A percentile compares a stretch with the other conserved stretches of the same genome.
phyloP scores from a whole-genome alignment of 2,113 vertebrate species.

The Odobenus rosmarus region DNA sequence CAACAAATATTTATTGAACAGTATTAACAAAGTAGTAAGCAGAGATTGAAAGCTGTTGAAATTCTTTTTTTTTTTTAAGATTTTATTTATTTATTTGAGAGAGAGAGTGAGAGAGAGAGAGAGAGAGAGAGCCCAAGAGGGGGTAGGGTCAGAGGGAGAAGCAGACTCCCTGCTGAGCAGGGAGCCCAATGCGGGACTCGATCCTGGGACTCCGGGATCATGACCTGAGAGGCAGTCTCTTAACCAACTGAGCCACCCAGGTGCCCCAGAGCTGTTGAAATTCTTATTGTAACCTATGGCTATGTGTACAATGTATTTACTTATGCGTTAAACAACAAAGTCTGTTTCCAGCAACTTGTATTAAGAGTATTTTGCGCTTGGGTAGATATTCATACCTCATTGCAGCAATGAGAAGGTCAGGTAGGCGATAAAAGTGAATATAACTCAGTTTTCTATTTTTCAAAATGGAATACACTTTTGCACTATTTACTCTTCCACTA shows the following conservation, averaged over 20 bases:
- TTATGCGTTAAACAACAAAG: background rate
- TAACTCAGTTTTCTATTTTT: constrained; percentile 31
- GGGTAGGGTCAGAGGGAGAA: too few relatives aligned
- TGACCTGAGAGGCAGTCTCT: too few relatives aligned
- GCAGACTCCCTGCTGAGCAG: too few relatives aligned
- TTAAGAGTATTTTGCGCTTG: background rate
- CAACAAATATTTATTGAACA: constrained; percentile 7
- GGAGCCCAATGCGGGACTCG: too few relatives aligned
- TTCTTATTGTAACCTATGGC: background rate
- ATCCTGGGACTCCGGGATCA: too few relatives aligned
- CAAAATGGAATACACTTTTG: background rate
- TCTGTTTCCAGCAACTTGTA: background rate
- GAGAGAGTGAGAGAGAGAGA: too few relatives aligned
- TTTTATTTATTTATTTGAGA: too few relatives aligned
- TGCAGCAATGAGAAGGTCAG: background rate
- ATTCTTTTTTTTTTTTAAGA: background rate
- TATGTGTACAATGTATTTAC: background rate
- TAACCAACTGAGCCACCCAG: too few relatives aligned
- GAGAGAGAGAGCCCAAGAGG: too few relatives aligned
- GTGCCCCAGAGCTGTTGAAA: background rate
- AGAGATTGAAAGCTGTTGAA: background rate
- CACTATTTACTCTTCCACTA: background rate
- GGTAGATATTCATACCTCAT: background rate
- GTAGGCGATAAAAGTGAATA: background rate
- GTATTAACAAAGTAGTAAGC: background rate